These are phyloP conservation scores for Anoura caudifer DNA, from an alignment of 2,113 vertebrate species.

Conservation along the genomic window DNA sequence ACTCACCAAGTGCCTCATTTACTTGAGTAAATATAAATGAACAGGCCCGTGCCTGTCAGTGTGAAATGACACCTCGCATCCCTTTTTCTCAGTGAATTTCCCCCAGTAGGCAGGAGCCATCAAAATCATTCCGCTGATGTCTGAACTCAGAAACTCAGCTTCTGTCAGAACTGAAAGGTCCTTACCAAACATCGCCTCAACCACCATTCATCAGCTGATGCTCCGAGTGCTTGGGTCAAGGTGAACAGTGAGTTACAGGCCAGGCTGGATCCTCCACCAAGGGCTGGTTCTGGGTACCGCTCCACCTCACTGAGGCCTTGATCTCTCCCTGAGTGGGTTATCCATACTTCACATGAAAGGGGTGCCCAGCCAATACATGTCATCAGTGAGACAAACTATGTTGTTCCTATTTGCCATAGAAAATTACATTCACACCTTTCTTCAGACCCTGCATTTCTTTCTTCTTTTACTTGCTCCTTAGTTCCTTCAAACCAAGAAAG, in stretches of 20 bases:
- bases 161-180: background rate
- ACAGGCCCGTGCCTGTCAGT: background rate
- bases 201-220: too few species aligned
- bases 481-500: background rate
- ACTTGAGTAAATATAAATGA: background rate
- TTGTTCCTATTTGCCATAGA: background rate
- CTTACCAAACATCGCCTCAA: background rate
- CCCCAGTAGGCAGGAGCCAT: background rate
- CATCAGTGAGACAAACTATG: background rate
- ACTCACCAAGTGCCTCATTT: background rate
- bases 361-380: background rate
- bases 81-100: background rate
- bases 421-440: background rate
- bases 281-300: fast-evolving
- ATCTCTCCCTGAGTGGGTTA: background rate
- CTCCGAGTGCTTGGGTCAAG: background rate
- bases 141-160: background rate
- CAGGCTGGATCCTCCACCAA: fast-evolving
- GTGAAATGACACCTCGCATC: background rate
- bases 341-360: background rate
- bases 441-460: background rate
- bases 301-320: background rate
- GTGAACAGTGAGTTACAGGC: too few species aligned
- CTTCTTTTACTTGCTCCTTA: background rate
- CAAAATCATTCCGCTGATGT: background rate